A percentile compares a stretch with the other conserved stretches of the same genome.
Conservation (phyloP, 1,140 invertebrate genomes). For the Drosophila jambulina region DNA sequence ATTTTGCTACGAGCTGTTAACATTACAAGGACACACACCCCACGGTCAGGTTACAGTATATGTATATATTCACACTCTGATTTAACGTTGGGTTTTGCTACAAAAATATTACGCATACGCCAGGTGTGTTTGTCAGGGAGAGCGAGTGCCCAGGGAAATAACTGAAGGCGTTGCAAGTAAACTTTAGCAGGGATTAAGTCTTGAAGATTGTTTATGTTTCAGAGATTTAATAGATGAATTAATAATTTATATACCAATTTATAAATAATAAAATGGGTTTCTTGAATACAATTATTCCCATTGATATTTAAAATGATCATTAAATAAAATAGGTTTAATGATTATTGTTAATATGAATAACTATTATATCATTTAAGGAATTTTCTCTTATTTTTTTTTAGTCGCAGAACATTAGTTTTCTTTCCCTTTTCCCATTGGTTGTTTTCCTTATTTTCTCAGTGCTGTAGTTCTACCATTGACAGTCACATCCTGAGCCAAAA, state of each 20-base stretch:
- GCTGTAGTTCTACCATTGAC: conserved; percentile 8
- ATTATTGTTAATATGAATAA: too few species aligned
- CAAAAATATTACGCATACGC: conserved; percentile 48
- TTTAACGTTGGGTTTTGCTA: neutral
- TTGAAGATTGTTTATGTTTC: neutral
- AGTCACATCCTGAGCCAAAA: conserved; percentile 46
- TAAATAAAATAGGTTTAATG: too few species aligned
- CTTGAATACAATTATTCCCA: too few species aligned
- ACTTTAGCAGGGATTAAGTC: neutral
- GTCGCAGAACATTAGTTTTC: too few species aligned
- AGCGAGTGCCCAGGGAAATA: conserved; percentile 7
- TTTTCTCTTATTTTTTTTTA: too few species aligned
- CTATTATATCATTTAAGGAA: too few species aligned
- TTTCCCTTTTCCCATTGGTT: neutral
- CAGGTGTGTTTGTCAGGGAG: conserved; percentile 14
- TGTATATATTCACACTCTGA: neutral
- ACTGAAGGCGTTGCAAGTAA: neutral
- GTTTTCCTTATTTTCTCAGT: conserved; percentile 12
- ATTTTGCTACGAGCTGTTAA: conserved; percentile 57
- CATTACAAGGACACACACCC: conserved; percentile 47
- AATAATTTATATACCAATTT: neutral
- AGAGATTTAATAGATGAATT: neutral
- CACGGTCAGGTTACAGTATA: neutral
- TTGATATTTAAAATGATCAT: too few species aligned
- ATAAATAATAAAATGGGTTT: neutral